Conservation (phyloP, 2,113 vertebrate species). For the Stegastes partitus region DNA sequence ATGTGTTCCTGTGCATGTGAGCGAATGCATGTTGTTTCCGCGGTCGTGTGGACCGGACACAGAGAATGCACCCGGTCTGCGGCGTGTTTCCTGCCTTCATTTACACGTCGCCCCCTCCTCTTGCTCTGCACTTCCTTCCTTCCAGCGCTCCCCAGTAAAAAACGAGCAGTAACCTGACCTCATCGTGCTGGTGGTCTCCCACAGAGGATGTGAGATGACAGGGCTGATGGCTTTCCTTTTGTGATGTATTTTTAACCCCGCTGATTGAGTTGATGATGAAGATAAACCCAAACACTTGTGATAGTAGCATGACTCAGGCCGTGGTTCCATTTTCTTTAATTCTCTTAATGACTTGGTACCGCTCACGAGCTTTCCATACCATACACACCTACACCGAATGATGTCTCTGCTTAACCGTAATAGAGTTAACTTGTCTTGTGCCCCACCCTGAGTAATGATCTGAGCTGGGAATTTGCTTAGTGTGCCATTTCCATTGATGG, state of each 20-base stretch:
- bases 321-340: not conserved
- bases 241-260: constrained; percentile 70
- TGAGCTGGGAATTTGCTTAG: constrained; percentile 71
- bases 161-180: constrained; percentile 78
- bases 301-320: not conserved
- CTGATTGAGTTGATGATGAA: constrained; percentile 57
- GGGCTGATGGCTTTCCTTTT: constrained; percentile 53
- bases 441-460: constrained; percentile 44
- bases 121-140: constrained; percentile 80
- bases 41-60: constrained; percentile 57
- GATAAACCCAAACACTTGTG: constrained; percentile 22
- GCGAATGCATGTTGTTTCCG: constrained; percentile 76
- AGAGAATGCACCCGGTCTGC: constrained; percentile 62
- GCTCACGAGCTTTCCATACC: not conserved
- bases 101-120: constrained; percentile 52
- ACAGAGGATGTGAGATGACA: constrained; percentile 76
- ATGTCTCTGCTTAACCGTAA: constrained; percentile 22
- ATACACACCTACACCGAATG: not conserved
- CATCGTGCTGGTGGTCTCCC: constrained; percentile 66
- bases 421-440: constrained; percentile 39
- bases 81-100: constrained; percentile 79
- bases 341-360: not conserved
- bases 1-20: constrained; percentile 67
- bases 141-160: constrained; percentile 57
- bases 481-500: constrained; percentile 59